Evolutionary conservation across 2,888 invertebrate species (phyloP).

Genomic region (Sialis fuliginosa): DNA sequence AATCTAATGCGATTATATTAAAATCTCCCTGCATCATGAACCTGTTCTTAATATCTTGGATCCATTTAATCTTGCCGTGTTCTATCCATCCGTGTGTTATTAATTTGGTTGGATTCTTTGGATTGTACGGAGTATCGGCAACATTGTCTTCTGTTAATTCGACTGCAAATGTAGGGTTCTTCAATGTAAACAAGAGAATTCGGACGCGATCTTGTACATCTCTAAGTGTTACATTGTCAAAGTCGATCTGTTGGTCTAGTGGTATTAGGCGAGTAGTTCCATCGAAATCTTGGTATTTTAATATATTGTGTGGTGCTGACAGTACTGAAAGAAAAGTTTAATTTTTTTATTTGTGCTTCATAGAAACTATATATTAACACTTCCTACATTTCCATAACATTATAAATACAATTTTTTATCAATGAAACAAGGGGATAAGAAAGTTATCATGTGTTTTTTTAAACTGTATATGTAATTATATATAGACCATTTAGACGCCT

Average conservation of each 20-base stretch:
- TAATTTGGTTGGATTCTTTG: conserved; percentile 13
- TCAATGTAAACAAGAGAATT: conserved; percentile 16
- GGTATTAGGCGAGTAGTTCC: too few relatives aligned
- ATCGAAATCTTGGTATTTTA: too few relatives aligned
- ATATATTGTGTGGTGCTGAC: too few relatives aligned
- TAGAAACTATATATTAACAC: too few relatives aligned
- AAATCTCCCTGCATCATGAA: conserved; percentile 18
- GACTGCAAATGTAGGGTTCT: conserved; percentile 12
- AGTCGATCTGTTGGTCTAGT: neutral
- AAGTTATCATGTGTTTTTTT: too few relatives aligned
- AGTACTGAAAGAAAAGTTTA: too few relatives aligned
- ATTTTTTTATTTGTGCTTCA: too few relatives aligned
- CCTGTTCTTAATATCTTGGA: conserved; percentile 12
- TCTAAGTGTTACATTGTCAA: neutral
- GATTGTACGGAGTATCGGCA: conserved; percentile 12
- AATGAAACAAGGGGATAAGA: too few relatives aligned
- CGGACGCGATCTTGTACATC: conserved; percentile 11
- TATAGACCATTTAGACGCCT: too few relatives aligned
- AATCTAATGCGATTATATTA: conserved; percentile 25
- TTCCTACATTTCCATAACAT: too few relatives aligned
- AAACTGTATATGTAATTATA: too few relatives aligned
- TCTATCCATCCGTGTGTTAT: conserved; percentile 21
- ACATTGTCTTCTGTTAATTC: conserved; percentile 7
- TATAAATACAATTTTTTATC: too few relatives aligned
- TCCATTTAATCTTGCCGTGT: conserved; percentile 9